These are phyloP conservation scores for Euzophera pinguis DNA, from an alignment of 2,888 invertebrate species.

Conservation along the genomic window DNA sequence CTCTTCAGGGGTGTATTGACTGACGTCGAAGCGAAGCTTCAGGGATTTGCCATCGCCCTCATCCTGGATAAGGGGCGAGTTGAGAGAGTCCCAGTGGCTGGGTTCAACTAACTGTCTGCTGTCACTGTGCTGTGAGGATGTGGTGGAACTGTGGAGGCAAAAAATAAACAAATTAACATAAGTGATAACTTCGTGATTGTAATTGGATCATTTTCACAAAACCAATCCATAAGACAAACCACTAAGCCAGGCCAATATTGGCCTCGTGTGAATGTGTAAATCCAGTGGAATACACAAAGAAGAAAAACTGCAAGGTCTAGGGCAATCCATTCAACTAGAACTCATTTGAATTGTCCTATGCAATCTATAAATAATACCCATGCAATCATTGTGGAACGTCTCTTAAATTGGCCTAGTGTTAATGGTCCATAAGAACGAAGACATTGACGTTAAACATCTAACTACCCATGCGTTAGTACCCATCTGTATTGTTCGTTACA, in stretches of 20 bases:
- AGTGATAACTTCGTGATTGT: too few species aligned
- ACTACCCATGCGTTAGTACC: neutral
- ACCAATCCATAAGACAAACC: too few species aligned
- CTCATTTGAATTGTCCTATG: too few species aligned
- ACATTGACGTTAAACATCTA: neutral
- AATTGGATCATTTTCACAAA: too few species aligned
- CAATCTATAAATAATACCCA: too few species aligned
- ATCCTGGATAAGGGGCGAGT: conserved; percentile 96
- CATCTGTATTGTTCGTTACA: neutral
- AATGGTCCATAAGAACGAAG: neutral
- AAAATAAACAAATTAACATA: neutral
- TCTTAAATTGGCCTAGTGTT: too few species aligned
- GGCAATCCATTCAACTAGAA: too few species aligned
- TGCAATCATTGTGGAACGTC: too few species aligned
- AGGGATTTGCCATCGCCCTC: conserved; percentile 96
- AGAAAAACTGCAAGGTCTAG: too few species aligned
- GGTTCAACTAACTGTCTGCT: conserved; percentile 81
- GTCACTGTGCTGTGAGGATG: conserved; percentile 82
- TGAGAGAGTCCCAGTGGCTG: conserved; percentile 91
- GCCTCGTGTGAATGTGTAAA: too few species aligned
- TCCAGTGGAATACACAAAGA: too few species aligned
- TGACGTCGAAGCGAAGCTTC: conserved; percentile 97
- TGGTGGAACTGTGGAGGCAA: conserved; percentile 78
- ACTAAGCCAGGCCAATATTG: too few species aligned
- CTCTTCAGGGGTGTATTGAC: conserved; percentile 98